Evolutionary conservation across 2,113 vertebrate genomes (phyloP).

Genomic region (Aegotheles bennettii): DNA sequence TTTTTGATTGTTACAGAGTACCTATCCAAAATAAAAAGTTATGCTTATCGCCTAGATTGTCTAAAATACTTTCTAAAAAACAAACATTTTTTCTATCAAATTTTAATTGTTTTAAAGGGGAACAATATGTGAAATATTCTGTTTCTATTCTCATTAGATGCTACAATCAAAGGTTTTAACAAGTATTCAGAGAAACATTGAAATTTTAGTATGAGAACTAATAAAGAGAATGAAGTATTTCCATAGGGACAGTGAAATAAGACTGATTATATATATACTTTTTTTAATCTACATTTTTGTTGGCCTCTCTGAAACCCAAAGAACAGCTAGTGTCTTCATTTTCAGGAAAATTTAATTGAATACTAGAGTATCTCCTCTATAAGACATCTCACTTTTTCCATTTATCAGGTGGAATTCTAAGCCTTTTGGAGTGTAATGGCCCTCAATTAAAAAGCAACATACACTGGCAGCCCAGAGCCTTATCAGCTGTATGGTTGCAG

Average conservation of each 20-base stretch:
- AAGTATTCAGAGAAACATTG: background rate
- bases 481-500: background rate
- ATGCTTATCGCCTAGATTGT: background rate
- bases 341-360: background rate
- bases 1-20: background rate
- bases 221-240: background rate
- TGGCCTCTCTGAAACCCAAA: background rate
- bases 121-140: background rate
- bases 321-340: background rate
- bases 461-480: background rate
- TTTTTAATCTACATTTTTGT: background rate
- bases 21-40: background rate
- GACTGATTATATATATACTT: background rate
- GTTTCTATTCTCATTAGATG: background rate
- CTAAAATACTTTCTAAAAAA: background rate
- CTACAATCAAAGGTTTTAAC: background rate
- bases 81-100: background rate
- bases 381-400: background rate
- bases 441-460: background rate
- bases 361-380: background rate
- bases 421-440: background rate
- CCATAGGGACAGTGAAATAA: background rate
- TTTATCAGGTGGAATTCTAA: background rate
- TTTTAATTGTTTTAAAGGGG: background rate
- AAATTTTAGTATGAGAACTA: background rate